Percentiles rank a stretch among this genome's conserved stretches.
These are phyloP conservation scores for Ceratotherium simum DNA, from an alignment of 2,113 vertebrate genomes.

Conservation along the genomic window DNA sequence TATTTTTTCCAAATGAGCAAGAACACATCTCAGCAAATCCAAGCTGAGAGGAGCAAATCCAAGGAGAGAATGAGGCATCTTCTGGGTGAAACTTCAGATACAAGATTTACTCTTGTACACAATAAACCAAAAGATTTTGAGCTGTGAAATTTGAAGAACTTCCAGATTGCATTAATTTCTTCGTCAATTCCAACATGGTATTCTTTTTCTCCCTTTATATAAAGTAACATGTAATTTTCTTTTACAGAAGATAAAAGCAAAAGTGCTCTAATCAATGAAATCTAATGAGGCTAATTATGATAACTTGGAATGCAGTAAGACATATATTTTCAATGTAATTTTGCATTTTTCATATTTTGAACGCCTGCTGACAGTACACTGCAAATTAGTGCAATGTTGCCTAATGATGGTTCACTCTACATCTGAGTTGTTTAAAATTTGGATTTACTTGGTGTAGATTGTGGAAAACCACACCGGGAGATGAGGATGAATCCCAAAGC, in stretches of 20 bases:
- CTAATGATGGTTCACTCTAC: background rate
- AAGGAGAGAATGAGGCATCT: background rate
- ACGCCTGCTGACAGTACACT: background rate
- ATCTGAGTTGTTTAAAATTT: slow-evolving; percentile 31
- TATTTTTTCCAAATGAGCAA: background rate
- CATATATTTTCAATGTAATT: slow-evolving; percentile 44
- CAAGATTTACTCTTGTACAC: background rate
- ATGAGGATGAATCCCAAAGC: slow-evolving; percentile 99
- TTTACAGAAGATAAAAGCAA: background rate
- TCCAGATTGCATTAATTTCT: background rate
- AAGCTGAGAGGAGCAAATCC: background rate
- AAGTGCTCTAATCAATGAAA: slow-evolving; percentile 21
- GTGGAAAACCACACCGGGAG: slow-evolving; percentile 95
- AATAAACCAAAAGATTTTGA: background rate
- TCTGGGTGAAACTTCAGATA: background rate
- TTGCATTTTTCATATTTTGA: background rate
- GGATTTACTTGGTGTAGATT: slow-evolving; percentile 86
- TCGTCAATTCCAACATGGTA: background rate
- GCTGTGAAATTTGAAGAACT: background rate
- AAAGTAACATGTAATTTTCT: slow-evolving; percentile 2
- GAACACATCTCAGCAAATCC: background rate
- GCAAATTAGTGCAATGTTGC: background rate
- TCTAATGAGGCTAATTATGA: slow-evolving; percentile 1
- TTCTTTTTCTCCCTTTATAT: background rate
- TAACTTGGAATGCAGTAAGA: background rate